phyloP scores from a whole-genome alignment of 30 jellyfish, hydroid and myxozoan species.

The Cassiopea andromeda region DNA sequence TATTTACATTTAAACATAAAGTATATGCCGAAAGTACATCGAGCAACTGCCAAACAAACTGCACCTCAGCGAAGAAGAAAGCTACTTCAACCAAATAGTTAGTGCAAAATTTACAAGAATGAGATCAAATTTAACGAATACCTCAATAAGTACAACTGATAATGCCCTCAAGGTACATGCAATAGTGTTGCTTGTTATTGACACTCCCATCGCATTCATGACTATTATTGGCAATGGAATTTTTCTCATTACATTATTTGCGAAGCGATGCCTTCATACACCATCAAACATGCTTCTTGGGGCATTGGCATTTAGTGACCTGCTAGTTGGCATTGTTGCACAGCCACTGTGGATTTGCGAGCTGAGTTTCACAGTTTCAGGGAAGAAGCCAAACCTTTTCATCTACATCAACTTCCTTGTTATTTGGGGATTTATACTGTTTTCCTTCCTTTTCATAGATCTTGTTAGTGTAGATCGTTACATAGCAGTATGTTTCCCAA shows the following conservation, averaged over 20 bases:
- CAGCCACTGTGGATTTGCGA: constrained; percentile 15
- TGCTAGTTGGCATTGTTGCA: constrained; percentile 5
- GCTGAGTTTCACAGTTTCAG: neutral
- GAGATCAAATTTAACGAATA: neutral
- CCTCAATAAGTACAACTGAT: neutral
- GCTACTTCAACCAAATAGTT: too few species aligned
- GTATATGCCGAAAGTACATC: too few species aligned
- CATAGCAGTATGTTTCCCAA: constrained; percentile 1
- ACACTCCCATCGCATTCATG: neutral
- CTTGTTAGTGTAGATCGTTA: constrained; percentile 2
- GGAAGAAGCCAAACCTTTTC: neutral
- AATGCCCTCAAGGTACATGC: neutral
- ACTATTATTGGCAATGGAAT: constrained; percentile 22
- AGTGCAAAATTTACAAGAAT: too few species aligned
- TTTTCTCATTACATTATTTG: neutral
- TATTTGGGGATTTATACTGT: neutral
- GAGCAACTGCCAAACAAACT: too few species aligned
- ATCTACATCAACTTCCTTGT: neutral
- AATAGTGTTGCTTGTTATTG: neutral
- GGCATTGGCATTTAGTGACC: constrained; percentile 20
- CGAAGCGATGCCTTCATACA: constrained; percentile 17
- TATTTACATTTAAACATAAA: too few species aligned
- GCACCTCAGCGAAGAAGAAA: too few species aligned
- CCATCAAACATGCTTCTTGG: constrained; percentile 40
- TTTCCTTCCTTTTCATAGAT: neutral